Evolutionary conservation across 2,888 invertebrate species (phyloP).

Genomic region (Junonia oenone): DNA sequence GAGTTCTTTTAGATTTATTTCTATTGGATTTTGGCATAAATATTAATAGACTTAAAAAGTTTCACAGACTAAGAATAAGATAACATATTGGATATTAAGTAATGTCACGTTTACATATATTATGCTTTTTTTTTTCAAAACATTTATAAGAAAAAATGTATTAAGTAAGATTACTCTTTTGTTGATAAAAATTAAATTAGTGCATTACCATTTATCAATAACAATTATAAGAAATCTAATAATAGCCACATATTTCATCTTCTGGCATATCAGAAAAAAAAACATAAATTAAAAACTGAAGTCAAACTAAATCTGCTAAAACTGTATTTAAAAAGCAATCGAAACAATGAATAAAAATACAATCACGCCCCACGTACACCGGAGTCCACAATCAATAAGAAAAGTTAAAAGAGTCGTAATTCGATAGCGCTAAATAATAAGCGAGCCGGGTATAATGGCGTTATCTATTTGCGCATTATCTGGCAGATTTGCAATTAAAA

Average conservation of each 20-base stretch:
- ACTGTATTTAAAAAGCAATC: background rate
- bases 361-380: constrained; percentile 1
- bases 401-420: constrained; percentile 31
- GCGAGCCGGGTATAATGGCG: constrained; percentile 69
- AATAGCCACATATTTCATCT: too few relatives aligned
- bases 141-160: background rate
- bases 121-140: too few relatives aligned
- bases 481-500: constrained; percentile 80
- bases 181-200: too few relatives aligned
- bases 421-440: constrained; percentile 70
- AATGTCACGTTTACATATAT: too few relatives aligned
- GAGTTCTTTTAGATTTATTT: background rate
- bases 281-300: background rate
- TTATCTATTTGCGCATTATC: constrained; percentile 80
- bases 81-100: background rate
- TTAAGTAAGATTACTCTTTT: too few relatives aligned
- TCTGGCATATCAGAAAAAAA: too few relatives aligned
- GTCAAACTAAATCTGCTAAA: background rate
- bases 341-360: background rate
- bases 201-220: background rate
- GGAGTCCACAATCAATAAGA: background rate
- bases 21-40: background rate
- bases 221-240: too few relatives aligned
- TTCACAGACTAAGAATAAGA: background rate
- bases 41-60: background rate